Base-by-base conservation (phyloP, 2,888 invertebrate genomes). In the Malthinus seriepunctatus region DNA sequence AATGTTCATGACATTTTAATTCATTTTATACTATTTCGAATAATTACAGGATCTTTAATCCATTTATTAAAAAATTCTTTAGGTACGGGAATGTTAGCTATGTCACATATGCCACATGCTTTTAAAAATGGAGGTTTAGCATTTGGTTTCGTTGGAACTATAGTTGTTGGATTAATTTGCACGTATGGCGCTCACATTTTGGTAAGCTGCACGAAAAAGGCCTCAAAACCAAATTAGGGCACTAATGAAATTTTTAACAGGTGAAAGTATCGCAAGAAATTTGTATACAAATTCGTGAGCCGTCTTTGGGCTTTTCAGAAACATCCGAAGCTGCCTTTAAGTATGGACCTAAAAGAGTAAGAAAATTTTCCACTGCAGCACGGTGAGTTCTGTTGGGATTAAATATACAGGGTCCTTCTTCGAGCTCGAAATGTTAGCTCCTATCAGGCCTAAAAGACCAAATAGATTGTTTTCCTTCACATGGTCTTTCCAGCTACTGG, bases 81-180 rank as follows among this genome's bases (percentile, higher is more conserved):
- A 23, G 97, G 93, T 0, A 90, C 97, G 0, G 98, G 98, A 7
- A 95, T 98, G 69, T 81, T 98, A 66, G 97, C 97, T 3, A 94
- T n/a, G n/a, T n/a, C n/a, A n/a, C n/a, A n/a, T n/a, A n/a, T 99
- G 90, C 97, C 98, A 3, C 88, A 93, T 79, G 96, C 95, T n/a
- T 91, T 96, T 73, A 89, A 88, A 78, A 90, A 95, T 80, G 89
- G 94, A 53, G 96, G 96, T 8, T 80, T 96, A 23, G 83, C 89
- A 73, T 85, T 94, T 62, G 95, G 95, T 68, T 84, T 92, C 35
- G 81, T 90, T 69, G 91, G 93, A n/a, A 88, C 95, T 1, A 93
- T 95, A 8, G 70, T 95, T 10, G 86, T 96, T 39, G 97, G 96
- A 46, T 80, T 91, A 52, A 83, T 97, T 37, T 95, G 95, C 76